Base-by-base conservation (phyloP, 1,140 invertebrate genomes). In the Drosophila sproati region DNA sequence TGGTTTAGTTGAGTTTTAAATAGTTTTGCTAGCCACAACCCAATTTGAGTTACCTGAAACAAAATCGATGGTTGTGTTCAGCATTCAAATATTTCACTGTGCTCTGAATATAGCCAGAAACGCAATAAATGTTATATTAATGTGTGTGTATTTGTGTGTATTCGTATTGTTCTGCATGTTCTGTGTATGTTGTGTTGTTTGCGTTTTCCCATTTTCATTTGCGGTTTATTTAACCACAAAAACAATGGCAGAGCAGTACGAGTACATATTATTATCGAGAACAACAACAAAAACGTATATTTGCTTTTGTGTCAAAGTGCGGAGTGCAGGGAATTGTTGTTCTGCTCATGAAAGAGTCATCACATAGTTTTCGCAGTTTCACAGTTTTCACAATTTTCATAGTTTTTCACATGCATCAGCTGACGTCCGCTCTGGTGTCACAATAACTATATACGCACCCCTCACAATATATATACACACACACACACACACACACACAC, bases 201-300 rank as follows among this genome's bases (percentile, higher is more conserved):
- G 39, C 7, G 2, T 28, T 12, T 48, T 48, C 34, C 47, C 51
- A 31, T 56, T 56, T 67, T 56, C 41, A 56, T 55, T 48, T 67
- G 63, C 51, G 63, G 63, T 31, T 56, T 48, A 67, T 37, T 47
- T 48, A 54, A 57, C 64, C 64, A 32, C 52, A 57, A 57, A 50
- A 57, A 57, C 54, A 67, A 67, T 57, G 20, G 32, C 31, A 56
- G n/a, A n/a, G 10, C 39, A 41, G 34, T 37, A 20, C 32, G 34
- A 57, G 43, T 59, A 60, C 34, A 67, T 48, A 50, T 57, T 57
- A 67, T 67, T 68, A 68, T 67, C 54, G 54, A 50, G 52, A 43
- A 48, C 34, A 59, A 50, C n/a, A n/a, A 43, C 10, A 41, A 57
- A 67, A 57, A 48, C 12, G 34, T n/a, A 45, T 48, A 48, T 67